Evolutionary conservation across 2,888 invertebrate genomes (phyloP), one percentile per base, ranked within the genome.

Genomic region (Arge pagana): DNA sequence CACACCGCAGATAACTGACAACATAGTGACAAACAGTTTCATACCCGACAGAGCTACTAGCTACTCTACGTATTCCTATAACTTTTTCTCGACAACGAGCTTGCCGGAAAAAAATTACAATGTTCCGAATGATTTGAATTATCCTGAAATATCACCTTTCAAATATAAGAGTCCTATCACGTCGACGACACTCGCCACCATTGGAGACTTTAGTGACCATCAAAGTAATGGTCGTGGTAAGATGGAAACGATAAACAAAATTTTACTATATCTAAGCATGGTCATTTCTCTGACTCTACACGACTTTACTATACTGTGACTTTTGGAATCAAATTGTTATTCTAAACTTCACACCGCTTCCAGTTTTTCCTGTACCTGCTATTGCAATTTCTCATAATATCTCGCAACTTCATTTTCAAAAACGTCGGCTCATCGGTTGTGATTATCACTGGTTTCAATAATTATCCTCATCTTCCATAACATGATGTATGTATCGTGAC

Each of bases 141-240:
- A 70, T 63, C 65, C 65, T 48, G 71, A 68, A 70, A 63, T 67
- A 56, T 71, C 65, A 50, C 65, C 73, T 33, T 74, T 65, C 65
- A 72, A 70, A 58, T 70, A 66, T 70, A 70, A 71, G 61, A 69
- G 53, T 59, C 61, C 67, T 53, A 51, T 64, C 55, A 61, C 60
- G 37, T 53, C 50, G 57, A 60, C 63, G 57, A 60, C 63, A 59
- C 58, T 62, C 55, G 53, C 59, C 68, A 52, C 61, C 64, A 66
- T 63, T 61, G 64, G 65, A 59, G 64, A 65, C 58, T 65, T 64
- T 54, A 67, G 68, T 60, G 62, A 64, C 59, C 63, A 62, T 58
- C 66, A 63, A 52, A 66, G 58, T 65, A 62, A 67, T 60, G 71
- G 67, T 64, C 69, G 70, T 63, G 76, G 76, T 76, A 76, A 76